Percentiles rank a stretch among this genome's conserved stretches.
These are phyloP conservation scores for Scaptomyza montana DNA, from an alignment of 1,140 invertebrate species.

Conservation along the genomic window DNA sequence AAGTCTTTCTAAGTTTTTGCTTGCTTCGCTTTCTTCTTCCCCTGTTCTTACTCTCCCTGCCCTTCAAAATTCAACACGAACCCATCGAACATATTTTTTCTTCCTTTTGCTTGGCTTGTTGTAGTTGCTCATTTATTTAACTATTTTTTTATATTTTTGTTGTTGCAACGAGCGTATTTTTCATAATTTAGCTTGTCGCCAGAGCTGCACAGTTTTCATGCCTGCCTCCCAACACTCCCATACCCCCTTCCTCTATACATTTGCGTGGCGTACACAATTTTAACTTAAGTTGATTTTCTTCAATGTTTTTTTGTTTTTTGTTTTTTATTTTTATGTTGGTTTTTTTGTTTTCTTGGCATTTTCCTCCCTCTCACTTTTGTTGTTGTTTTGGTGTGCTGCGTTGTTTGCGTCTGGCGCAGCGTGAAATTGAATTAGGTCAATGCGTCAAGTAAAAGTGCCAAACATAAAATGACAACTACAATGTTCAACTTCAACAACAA, in stretches of 20 bases:
- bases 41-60: too few relatives aligned
- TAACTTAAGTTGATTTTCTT: constrained; percentile 69
- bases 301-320: constrained; percentile 19
- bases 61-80: too few relatives aligned
- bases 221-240: background rate
- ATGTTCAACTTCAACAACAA: constrained; percentile 16
- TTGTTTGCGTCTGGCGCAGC: constrained; percentile 62
- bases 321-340: background rate
- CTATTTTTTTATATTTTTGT: background rate
- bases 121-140: constrained; percentile 30
- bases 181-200: constrained; percentile 71
- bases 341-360: constrained; percentile 4
- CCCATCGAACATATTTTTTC: too few relatives aligned
- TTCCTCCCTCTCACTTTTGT: constrained; percentile 13
- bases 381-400: constrained; percentile 12
- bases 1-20: constrained; percentile 63
- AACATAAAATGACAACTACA: constrained; percentile 56
- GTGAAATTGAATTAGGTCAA: constrained; percentile 77
- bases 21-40: background rate
- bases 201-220: constrained; percentile 27
- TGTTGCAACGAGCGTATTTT: constrained; percentile 54
- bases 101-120: background rate
- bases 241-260: background rate
- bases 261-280: constrained; percentile 45
- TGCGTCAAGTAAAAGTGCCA: constrained; percentile 69